phyloP scores from a whole-genome alignment of 2,888 invertebrate genomes.

The Eristalinus aeneus region DNA sequence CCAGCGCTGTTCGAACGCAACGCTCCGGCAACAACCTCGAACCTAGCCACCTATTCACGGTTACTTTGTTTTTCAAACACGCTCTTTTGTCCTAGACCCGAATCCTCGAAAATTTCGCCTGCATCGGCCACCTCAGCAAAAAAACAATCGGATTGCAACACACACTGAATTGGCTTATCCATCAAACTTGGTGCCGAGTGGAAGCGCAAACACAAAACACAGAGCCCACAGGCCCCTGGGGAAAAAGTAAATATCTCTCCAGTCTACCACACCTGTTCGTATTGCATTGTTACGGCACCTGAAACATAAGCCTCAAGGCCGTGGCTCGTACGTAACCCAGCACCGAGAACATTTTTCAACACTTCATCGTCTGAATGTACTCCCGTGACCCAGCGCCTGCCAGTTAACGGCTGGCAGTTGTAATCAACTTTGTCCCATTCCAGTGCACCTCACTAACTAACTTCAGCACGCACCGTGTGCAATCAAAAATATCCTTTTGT shows the following conservation, averaged over 20 bases:
- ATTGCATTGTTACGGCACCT: slow-evolving; percentile 13
- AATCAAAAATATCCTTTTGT: slow-evolving; percentile 67
- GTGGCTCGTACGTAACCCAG: neutral
- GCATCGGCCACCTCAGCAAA: neutral
- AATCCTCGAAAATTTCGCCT: neutral
- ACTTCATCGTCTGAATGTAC: slow-evolving; percentile 49
- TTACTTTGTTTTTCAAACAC: neutral
- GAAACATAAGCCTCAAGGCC: slow-evolving; percentile 24
- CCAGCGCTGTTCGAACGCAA: neutral
- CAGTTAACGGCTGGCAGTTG: slow-evolving; percentile 23
- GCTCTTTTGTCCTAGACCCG: neutral
- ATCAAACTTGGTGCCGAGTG: neutral
- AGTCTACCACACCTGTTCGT: slow-evolving; percentile 25
- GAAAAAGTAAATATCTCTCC: slow-evolving; percentile 4
- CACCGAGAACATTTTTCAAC: slow-evolving; percentile 35
- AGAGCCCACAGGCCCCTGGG: neutral
- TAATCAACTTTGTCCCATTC: slow-evolving; percentile 53
- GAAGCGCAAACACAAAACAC: neutral
- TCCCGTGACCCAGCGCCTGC: neutral
- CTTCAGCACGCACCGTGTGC: slow-evolving; percentile 65
- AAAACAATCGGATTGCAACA: neutral
- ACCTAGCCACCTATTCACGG: neutral
- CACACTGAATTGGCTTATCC: neutral
- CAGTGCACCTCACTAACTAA: slow-evolving; percentile 51
- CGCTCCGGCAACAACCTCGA: neutral